Evolutionary conservation across 30 jellyfish, hydroid and myxozoan species (phyloP).

Genomic region (Rhopilema esculentum): DNA sequence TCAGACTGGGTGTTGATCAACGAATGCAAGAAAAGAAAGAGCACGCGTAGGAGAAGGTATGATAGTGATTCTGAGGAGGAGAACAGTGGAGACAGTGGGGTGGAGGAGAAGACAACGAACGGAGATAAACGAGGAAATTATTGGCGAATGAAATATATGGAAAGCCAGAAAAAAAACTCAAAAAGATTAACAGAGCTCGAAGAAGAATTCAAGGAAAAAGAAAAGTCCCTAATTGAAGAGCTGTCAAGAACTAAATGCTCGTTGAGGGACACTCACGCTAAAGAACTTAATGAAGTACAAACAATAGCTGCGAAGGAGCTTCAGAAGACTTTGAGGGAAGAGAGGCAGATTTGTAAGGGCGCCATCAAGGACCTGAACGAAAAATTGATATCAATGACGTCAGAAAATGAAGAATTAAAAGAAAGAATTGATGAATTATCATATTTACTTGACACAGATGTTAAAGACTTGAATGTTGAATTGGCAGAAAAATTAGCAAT

Average conservation of each 20-base stretch:
- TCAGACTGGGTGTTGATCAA: constrained; percentile 51
- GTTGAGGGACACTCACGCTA: constrained; percentile 21
- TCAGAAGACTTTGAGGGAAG: constrained; percentile 55
- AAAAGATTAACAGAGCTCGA: constrained; percentile 55
- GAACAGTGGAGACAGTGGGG: constrained; percentile 61
- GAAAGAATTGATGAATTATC: constrained; percentile 35
- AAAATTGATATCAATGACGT: constrained; percentile 12
- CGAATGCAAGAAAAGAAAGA: constrained; percentile 6
- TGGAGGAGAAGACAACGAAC: constrained; percentile 48
- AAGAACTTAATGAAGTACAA: constrained; percentile 51
- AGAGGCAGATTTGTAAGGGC: constrained; percentile 47
- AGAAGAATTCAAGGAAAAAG: constrained; percentile 36
- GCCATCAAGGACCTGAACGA: constrained; percentile 58
- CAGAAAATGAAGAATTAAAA: constrained; percentile 51
- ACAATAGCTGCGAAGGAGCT: constrained; percentile 67
- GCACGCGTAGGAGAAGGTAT: background rate
- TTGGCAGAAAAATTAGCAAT: constrained; percentile 25
- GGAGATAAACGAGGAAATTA: constrained; percentile 56
- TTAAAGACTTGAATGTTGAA: constrained; percentile 38
- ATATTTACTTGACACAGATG: constrained; percentile 14
- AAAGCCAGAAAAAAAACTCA: constrained; percentile 42
- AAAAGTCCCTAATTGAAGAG: constrained; percentile 21
- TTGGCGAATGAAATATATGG: constrained; percentile 62
- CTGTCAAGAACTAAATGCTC: constrained; percentile 48
- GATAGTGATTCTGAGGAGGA: constrained; percentile 64